These are phyloP conservation scores for Todiramphus saurophagus DNA, from an alignment of 2,113 vertebrate genomes.

Conservation along the genomic window DNA sequence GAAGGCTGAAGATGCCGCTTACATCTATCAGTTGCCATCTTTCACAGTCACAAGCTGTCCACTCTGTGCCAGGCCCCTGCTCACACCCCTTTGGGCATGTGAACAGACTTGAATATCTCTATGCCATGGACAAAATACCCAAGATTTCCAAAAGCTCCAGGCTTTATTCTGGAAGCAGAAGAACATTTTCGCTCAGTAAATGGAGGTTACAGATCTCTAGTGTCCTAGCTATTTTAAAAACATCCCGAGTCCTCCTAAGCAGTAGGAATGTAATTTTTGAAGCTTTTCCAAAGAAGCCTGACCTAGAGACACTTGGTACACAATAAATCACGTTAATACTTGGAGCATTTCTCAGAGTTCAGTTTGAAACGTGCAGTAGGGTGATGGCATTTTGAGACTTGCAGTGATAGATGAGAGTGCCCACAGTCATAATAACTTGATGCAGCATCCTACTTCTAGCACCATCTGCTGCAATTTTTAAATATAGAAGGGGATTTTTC, in stretches of 20 bases:
- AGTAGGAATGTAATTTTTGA: neutral
- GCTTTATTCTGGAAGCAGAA: neutral
- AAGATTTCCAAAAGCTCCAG: neutral
- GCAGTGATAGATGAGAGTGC: conserved; percentile 25
- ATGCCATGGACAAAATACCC: neutral
- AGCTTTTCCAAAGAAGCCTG: neutral
- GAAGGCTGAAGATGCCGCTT: neutral
- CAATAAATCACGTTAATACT: neutral
- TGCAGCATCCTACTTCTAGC: conserved; percentile 39
- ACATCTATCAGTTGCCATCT: rapidly evolving
- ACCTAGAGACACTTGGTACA: neutral
- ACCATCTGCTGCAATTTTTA: conserved; percentile 62
- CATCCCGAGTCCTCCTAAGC: neutral
- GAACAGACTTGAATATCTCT: neutral
- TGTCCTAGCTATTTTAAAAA: neutral
- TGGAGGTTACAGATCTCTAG: neutral
- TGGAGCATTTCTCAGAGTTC: neutral
- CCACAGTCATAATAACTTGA: conserved; percentile 24
- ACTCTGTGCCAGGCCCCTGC: neutral
- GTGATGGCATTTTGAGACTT: conserved; percentile 18
- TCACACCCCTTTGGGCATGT: neutral
- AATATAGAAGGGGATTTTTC: conserved; percentile 62
- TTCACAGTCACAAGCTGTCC: neutral
- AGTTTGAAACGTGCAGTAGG: neutral
- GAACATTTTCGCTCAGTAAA: neutral